Conservation (phyloP, 2,888 invertebrate species). For the Ochlodes sylvanus region DNA sequence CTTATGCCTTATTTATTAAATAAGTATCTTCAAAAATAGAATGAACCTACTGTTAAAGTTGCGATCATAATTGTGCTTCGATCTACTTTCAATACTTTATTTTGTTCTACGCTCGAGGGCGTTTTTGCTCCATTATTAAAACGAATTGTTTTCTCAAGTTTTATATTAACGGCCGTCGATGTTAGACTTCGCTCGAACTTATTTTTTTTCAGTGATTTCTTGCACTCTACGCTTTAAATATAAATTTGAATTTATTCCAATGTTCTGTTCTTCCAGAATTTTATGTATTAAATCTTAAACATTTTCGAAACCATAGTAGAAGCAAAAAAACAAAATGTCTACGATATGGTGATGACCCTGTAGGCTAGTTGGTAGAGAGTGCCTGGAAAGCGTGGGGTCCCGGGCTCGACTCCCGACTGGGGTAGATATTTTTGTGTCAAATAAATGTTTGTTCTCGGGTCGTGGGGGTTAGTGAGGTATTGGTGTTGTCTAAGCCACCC, state of each 20-base stretch:
- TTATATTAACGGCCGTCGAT: conserved; percentile 61
- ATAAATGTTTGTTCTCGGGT: too few relatives aligned
- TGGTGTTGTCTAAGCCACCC: too few relatives aligned
- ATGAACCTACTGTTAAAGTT: conserved; percentile 49
- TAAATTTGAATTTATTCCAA: conserved; percentile 11
- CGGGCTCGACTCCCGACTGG: too few relatives aligned
- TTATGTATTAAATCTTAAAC: too few relatives aligned
- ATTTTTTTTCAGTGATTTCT: conserved; percentile 39
- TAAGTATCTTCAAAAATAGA: conserved; percentile 10
- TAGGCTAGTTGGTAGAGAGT: too few relatives aligned
- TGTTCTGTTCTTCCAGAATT: not conserved
- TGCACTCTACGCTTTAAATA: conserved; percentile 19
- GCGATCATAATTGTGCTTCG: conserved; percentile 66
- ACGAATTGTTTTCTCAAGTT: conserved; percentile 68
- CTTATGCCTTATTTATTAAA: too few relatives aligned
- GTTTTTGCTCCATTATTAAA: conserved; percentile 71
- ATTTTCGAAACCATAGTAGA: too few relatives aligned
- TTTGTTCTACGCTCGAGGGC: conserved; percentile 66
- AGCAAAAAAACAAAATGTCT: too few relatives aligned
- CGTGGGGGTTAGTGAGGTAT: too few relatives aligned
- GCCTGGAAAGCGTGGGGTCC: too few relatives aligned
- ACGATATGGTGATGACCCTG: too few relatives aligned
- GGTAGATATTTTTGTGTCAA: too few relatives aligned
- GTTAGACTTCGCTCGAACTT: conserved; percentile 45
- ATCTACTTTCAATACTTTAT: conserved; percentile 72